Percentiles rank a stretch among this genome's conserved stretches.
These are phyloP conservation scores for Aphrocallistes beatrix DNA, from an alignment of 37 sponge, comb jelly and placozoan genomes.

Conservation along the genomic window DNA sequence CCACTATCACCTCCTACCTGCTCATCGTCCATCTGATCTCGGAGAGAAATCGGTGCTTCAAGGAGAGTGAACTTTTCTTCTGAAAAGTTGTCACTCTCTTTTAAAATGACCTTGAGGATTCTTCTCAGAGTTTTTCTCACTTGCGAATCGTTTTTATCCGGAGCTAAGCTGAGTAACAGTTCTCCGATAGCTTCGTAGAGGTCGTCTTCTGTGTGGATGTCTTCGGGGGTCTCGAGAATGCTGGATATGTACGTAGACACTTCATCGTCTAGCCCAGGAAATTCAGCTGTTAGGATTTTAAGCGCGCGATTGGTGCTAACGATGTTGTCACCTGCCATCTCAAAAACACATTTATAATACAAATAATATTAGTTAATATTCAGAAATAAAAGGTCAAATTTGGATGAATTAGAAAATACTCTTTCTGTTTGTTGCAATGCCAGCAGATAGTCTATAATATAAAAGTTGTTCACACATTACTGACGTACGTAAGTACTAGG, in stretches of 20 bases:
- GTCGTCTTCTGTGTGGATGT: conserved; percentile 34
- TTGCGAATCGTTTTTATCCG: conserved; percentile 17
- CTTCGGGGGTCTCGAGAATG: conserved; percentile 41
- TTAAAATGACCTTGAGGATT: background rate
- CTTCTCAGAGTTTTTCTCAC: background rate
- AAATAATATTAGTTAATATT: too few species aligned
- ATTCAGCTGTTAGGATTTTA: background rate
- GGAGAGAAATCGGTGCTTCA: conserved; percentile 43
- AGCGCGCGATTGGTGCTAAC: background rate
- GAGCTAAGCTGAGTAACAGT: conserved; percentile 29
- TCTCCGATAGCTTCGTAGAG: conserved; percentile 49
- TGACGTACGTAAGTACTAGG: too few species aligned
- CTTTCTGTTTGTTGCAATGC: too few species aligned
- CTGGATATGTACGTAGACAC: conserved; percentile 34
- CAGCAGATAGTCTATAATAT: too few species aligned
- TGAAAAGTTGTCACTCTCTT: background rate
- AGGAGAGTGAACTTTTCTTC: conserved; percentile 19
- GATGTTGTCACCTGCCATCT: background rate
- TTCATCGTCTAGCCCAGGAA: conserved; percentile 36
- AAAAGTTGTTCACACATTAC: too few species aligned
- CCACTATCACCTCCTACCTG: background rate
- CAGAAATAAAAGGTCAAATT: too few species aligned
- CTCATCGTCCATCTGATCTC: conserved; percentile 19
- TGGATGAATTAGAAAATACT: too few species aligned
- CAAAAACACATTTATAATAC: background rate